Evolutionary conservation across 2,797 vertebrate species (phyloP), one percentile per base, ranked within the genome.

Genomic region (Triplophysa bombifrons): DNA sequence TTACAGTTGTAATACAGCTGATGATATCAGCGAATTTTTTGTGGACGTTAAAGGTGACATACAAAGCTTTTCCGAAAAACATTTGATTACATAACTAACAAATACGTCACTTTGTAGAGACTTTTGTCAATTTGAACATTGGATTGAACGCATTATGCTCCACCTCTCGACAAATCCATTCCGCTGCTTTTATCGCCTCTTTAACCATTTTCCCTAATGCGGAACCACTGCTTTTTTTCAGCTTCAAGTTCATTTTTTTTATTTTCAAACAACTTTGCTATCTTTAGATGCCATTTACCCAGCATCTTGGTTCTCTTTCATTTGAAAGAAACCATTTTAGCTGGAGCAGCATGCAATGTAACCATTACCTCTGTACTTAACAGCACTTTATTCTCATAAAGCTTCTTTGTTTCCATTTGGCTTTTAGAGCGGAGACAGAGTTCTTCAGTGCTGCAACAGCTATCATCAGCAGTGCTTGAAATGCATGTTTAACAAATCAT

Each of bases 31-130:
- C 84, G 90, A 89, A 86, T 96, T 96, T 93, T 92, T 86, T 20
- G 89, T 94, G 86, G 94, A 95, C 85, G 94, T 96, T 86, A 90
- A 92, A 91, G 96, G 97, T 99, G 92, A 98, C 94, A 89, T 84
- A 74, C 84, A 87, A 82, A 90, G 86, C 80, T 87, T 92, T 88
- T 88, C 85, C 82, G 66, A 84, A 85, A 78, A 82, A 72, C 51
- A 73, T 79, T 63, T 72, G 83, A 65, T 81, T 76, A 84, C 38
- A 80, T 76, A 84, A 88, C 88, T 90, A 91, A 91, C 88, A 85
- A 86, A 81, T 78, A 82, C 76, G 80, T 83, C 82, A 81, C 41
- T 65, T 64, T 77, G 71, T 86, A 81, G 84, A 83, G 66, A 79
- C 25, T 27, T 22, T 27, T 27, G 25, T 82, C 69, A 25, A 66